These are phyloP conservation scores for Microplitis manilae DNA, from an alignment of 2,888 invertebrate genomes.

Conservation along the genomic window DNA sequence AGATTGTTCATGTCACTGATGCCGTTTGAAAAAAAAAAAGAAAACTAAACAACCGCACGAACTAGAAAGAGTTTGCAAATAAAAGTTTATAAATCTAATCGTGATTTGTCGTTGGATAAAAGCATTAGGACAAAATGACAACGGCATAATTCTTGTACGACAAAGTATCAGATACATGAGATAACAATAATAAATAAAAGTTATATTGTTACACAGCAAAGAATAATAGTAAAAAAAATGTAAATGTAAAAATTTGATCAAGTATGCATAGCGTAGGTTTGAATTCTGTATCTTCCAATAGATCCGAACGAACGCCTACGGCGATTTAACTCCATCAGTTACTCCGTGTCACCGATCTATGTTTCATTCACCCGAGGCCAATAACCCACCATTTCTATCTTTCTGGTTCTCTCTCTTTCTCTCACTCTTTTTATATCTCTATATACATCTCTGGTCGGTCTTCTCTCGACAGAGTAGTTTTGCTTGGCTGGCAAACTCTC, in stretches of 20 bases:
- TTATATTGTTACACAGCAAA: slow-evolving; percentile 9
- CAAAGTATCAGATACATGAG: slow-evolving; percentile 7
- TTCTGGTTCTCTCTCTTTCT: not conserved
- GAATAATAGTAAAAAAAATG: slow-evolving; percentile 18
- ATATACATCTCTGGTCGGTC: not conserved
- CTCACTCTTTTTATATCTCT: not conserved
- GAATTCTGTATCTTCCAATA: slow-evolving; percentile 34
- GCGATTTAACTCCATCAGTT: slow-evolving; percentile 25
- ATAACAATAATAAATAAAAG: slow-evolving; percentile 7
- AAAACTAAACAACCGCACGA: not conserved
- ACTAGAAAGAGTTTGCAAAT: not conserved
- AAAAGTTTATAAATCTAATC: not conserved
- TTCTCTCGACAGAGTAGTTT: slow-evolving; percentile 27
- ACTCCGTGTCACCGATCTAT: slow-evolving; percentile 36
- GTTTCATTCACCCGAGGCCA: slow-evolving; percentile 69
- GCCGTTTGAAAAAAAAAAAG: not conserved
- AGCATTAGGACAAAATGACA: not conserved
- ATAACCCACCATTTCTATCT: slow-evolving; percentile 59
- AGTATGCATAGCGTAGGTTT: slow-evolving; percentile 14
- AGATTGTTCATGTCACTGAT: slow-evolving; percentile 29
- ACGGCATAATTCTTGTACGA: not conserved
- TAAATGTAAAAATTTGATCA: slow-evolving; percentile 25
- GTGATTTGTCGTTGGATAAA: not conserved
- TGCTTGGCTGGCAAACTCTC: slow-evolving; percentile 24
- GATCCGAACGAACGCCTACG: slow-evolving; percentile 34